Conservation (phyloP, 2,888 invertebrate genomes). For the Thera britannica region DNA sequence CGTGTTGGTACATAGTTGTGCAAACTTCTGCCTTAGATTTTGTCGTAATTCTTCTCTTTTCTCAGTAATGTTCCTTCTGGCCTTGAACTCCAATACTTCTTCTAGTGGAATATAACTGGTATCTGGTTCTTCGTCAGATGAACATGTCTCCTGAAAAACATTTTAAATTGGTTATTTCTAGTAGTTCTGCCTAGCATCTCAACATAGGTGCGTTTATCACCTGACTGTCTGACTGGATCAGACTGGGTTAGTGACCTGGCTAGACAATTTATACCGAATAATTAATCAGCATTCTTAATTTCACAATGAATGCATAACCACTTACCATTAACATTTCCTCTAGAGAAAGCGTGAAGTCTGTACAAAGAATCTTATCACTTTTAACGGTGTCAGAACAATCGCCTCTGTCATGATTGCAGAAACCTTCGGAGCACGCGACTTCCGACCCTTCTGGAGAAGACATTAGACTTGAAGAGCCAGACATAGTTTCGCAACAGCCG, state of each 20-base stretch:
- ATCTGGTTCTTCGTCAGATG: slow-evolving; percentile 91
- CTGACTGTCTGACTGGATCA: not conserved
- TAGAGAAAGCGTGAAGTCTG: slow-evolving; percentile 86
- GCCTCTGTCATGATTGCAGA: slow-evolving; percentile 90
- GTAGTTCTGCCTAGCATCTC: no score
- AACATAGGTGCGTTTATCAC: no score
- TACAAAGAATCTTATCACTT: slow-evolving; percentile 71
- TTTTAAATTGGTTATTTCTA: no score
- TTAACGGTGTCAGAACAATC: slow-evolving; percentile 74
- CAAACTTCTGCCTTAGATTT: slow-evolving; percentile 92
- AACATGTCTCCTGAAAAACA: slow-evolving; percentile 88
- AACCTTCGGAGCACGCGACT: slow-evolving; percentile 94
- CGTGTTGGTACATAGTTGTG: slow-evolving; percentile 88
- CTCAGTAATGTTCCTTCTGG: slow-evolving; percentile 90
- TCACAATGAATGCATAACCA: slow-evolving; percentile 6
- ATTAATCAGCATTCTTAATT: slow-evolving; percentile 16
- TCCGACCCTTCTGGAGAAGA: slow-evolving; percentile 96
- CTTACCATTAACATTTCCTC: slow-evolving; percentile 92
- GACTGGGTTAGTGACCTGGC: not conserved
- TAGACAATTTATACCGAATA: slow-evolving; percentile 14
- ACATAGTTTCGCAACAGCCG: slow-evolving; percentile 87
- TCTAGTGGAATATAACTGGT: slow-evolving; percentile 94
- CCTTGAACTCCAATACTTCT: slow-evolving; percentile 94
- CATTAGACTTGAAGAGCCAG: slow-evolving; percentile 90
- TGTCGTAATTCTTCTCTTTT: slow-evolving; percentile 93